Base-by-base conservation (phyloP, 2,888 invertebrate species). In the Agonopterix alstromeriana region DNA sequence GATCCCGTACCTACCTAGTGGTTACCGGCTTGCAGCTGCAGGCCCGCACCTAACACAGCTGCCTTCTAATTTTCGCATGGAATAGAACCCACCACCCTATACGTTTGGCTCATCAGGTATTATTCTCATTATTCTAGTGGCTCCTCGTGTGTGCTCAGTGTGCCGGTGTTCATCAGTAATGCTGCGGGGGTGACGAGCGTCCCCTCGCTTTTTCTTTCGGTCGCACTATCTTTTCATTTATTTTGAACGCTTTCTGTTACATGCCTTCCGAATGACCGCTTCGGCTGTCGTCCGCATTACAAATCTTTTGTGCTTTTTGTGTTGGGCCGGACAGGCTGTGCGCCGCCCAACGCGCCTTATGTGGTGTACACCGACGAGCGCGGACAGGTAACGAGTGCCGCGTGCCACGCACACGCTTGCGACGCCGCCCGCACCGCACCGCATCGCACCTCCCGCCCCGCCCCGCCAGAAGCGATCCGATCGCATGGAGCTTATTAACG, bases 311-410 rank as follows among this genome's bases (percentile, higher is more conserved):
- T 80, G 84, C 85, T 86, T 85, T 84, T 80, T 84, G 79, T 86
- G 79, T 82, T 73, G 81, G 77, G 73, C 65, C 74, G 82, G 72
- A 65, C 75, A 82, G 87, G 86, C 87, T 90, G 93, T 91, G 92
- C 94, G 91, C 94, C 95, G 84, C 92, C 93, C 90, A 97, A 97
- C 91, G 96, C 95, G 92, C 94, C 94, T 89, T 95, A 94, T 92
- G 96, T 97, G 92, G 94, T 94, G 92, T 97, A 97, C 94, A 96
- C 96, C 91, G 97, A 97, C 92, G 94, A 95, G 90, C 94, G 95
- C 92, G 96, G 95, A 93, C 96, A 97, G 97, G 97, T 97, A 95
- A 91, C 90, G 90, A 60, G 85, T 87, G 85, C 76, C 77, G 81
- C 75, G 76, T 75, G 76, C 74, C 56, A 17, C 45, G 12, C 47